Base-by-base conservation (phyloP, 2,113 vertebrate genomes). In the Epinephelus cyanopodus region DNA sequence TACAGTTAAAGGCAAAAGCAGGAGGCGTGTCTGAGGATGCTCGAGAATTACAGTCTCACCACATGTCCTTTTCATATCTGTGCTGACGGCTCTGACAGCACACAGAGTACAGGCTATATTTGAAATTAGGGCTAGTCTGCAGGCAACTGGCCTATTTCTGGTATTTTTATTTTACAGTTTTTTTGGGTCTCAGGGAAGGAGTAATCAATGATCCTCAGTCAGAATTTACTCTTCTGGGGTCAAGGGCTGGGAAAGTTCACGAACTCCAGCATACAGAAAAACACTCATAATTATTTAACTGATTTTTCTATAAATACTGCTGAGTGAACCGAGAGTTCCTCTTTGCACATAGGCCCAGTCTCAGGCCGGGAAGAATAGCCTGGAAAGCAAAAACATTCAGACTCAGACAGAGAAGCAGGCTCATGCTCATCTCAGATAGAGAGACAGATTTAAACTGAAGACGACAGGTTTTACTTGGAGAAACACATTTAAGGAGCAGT, bases 1-100 rank as follows among this genome's bases (percentile, higher is more conserved):
- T 75, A 78, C 45, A 77, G 85, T 61, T 14, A 56, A 78, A 67
- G 45, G 54, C 37, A 82, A 68, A 74, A 67, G 7, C 61, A n/a
- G 72, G 54, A 77, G 61, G 69, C 21, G 17, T 62, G 52, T 74
- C 66, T n/a, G 25, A 69, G 27, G 58, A 77, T 60, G 62, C 27
- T 54, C 8, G 17, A n/a, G 65, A 76, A 69, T 78, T 54, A 79
- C 73, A 53, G 29, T 67, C 62, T 75, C 33, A 8, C 23, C 66
- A 74, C 60, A 72, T 60, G 52, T 82, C 60, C 21, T 54, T 80
- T 71, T 83, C 54, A 70, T 81, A 80, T 84, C 77, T 65, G 60
- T 2, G 29, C 47, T 68, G 48, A 60, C 72, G 9, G 25, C 54
- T 79, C 21, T 54, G 67, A 62, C 52, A 63, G 66, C 25, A 53